A percentile compares a stretch with the other conserved stretches of the same genome.
These are phyloP conservation scores for Helicoverpa zea DNA, from an alignment of 1,140 invertebrate genomes.

Conservation along the genomic window DNA sequence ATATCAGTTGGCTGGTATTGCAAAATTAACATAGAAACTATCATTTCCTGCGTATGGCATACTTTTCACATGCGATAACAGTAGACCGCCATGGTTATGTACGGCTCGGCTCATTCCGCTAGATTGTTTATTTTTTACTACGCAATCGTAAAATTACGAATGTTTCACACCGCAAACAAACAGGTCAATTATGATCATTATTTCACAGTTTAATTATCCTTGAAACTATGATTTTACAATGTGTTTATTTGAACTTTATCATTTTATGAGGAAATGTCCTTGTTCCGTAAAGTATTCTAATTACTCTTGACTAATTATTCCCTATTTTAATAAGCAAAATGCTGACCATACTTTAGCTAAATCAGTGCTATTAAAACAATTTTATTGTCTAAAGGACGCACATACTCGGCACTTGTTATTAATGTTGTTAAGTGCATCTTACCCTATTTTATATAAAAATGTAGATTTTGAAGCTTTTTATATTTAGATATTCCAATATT, in stretches of 20 bases:
- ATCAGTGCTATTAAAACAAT: too few relatives aligned
- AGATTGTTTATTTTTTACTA: constrained; percentile 8
- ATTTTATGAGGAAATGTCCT: background rate
- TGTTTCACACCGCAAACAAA: constrained; percentile 3
- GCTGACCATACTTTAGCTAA: too few relatives aligned
- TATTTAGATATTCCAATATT: too few relatives aligned
- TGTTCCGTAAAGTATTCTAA: too few relatives aligned
- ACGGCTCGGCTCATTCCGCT: constrained; percentile 21
- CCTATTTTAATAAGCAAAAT: too few relatives aligned
- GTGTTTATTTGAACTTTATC: background rate
- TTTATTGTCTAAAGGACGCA: too few relatives aligned
- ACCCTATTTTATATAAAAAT: too few relatives aligned
- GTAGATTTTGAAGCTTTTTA: too few relatives aligned
- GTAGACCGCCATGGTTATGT: constrained; percentile 35
- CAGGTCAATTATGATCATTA: constrained; percentile 28
- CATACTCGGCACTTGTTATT: too few relatives aligned
- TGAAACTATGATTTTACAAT: constrained; percentile 18
- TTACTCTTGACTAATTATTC: too few relatives aligned
- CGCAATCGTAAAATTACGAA: constrained; percentile 7
- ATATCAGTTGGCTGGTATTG: constrained; percentile 44
- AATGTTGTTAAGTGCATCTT: too few relatives aligned
- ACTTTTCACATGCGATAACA: constrained; percentile 76
- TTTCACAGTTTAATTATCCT: constrained; percentile 24
- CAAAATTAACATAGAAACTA: constrained; percentile 67
- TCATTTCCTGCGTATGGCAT: constrained; percentile 76